A percentile compares a stretch with the other conserved stretches of the same genome.
Evolutionary conservation across 1,140 invertebrate genomes (phyloP).

Genomic region (Drosophila seguyi): DNA sequence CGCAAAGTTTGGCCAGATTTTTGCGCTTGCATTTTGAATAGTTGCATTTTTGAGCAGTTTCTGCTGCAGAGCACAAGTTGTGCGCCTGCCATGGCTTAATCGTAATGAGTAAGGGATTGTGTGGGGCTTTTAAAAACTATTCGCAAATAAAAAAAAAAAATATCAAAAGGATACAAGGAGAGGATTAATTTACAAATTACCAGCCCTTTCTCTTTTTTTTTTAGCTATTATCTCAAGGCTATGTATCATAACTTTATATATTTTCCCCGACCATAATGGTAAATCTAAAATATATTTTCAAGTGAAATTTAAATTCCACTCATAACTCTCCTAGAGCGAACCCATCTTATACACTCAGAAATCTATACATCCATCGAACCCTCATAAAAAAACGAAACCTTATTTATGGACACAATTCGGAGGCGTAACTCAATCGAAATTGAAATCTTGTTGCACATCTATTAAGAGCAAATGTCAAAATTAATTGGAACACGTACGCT

Average conservation of each 20-base stretch:
- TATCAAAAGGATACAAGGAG: background rate
- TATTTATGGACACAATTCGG: constrained; percentile 32
- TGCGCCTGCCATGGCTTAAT: constrained; percentile 3
- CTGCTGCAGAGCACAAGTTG: constrained; percentile 40
- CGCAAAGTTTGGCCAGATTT: constrained; percentile 67
- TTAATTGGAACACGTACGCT: constrained; percentile 74
- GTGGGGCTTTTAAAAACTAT: constrained; percentile 4
- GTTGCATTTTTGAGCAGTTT: constrained; percentile 64
- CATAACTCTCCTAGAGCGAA: background rate
- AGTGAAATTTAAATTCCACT: background rate
- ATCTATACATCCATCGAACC: background rate
- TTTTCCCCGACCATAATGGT: too few relatives aligned
- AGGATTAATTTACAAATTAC: background rate
- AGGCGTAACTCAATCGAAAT: constrained; percentile 48
- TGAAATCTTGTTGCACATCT: constrained; percentile 65
- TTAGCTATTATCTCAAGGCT: background rate
- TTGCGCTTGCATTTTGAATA: constrained; percentile 59
- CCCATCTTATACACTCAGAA: background rate
- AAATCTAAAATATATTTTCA: background rate
- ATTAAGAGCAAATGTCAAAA: constrained; percentile 73
- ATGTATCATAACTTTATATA: background rate
- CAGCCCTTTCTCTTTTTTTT: background rate
- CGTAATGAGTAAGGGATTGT: constrained; percentile 18
- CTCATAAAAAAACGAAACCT: background rate
- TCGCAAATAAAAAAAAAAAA: too few relatives aligned